Percentiles rank a stretch among this genome's conserved stretches.
Evolutionary conservation across 1,140 invertebrate species (phyloP).

Genomic region (Zophobas atratus): DNA sequence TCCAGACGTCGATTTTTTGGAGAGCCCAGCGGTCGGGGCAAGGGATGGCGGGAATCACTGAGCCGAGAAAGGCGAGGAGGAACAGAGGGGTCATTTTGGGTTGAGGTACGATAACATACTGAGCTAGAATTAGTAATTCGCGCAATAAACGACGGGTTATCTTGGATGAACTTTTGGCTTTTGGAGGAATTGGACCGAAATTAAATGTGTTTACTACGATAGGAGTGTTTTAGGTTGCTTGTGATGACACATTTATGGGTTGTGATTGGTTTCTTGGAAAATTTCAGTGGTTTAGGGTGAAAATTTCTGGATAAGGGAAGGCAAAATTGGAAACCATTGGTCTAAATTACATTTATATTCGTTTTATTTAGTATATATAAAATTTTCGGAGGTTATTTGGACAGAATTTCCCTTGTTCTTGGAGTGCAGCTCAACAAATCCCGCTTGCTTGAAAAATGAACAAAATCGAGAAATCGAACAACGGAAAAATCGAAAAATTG

Average conservation of each 20-base stretch:
- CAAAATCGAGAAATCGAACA: too few relatives aligned
- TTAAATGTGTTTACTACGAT: not conserved
- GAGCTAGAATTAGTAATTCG: not conserved
- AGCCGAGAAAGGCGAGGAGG: not conserved
- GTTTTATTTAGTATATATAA: too few relatives aligned
- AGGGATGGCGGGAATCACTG: not conserved
- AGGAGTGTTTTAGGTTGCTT: not conserved
- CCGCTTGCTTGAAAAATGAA: too few relatives aligned
- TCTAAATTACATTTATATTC: too few relatives aligned
- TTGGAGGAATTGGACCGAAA: constrained; percentile 26
- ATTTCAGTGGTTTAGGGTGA: too few relatives aligned
- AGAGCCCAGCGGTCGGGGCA: constrained; percentile 28
- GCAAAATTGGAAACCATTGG: too few relatives aligned
- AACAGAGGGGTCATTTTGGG: constrained; percentile 20
- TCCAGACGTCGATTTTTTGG: constrained; percentile 44
- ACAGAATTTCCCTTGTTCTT: too few relatives aligned
- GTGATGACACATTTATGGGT: not conserved
- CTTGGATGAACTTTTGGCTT: constrained; percentile 45
- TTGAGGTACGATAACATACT: not conserved
- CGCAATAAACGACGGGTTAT: constrained; percentile 25
- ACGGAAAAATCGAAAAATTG: too few relatives aligned
- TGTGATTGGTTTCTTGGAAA: too few relatives aligned
- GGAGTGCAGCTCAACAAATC: too few relatives aligned
- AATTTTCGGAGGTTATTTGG: too few relatives aligned
- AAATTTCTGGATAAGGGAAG: too few relatives aligned